Evolutionary conservation across 2,113 vertebrate species (phyloP).

Genomic region (Solenodon paradoxus): DNA sequence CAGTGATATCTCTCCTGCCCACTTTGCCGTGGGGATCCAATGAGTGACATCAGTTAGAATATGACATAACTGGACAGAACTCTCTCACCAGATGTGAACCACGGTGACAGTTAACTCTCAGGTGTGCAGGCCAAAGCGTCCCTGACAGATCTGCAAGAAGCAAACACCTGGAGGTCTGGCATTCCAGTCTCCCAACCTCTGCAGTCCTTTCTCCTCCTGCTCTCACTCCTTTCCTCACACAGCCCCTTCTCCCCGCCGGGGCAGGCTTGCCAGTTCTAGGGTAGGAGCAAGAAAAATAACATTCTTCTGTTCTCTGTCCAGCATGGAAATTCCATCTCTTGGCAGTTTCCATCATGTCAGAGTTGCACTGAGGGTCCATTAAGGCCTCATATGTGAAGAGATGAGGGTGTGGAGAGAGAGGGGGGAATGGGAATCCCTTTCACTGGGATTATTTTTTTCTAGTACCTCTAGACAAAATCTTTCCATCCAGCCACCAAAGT

Average conservation of each 20-base stretch:
- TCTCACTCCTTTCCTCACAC: not conserved
- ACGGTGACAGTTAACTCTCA: not conserved
- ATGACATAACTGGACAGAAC: not conserved
- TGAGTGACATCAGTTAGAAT: not conserved
- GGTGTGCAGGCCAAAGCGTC: not conserved
- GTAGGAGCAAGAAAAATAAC: constrained; percentile 45
- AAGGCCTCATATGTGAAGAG: constrained; percentile 3
- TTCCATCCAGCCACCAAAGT: constrained; percentile 68
- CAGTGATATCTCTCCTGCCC: not conserved
- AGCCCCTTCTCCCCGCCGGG: not conserved
- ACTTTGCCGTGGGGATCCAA: not conserved
- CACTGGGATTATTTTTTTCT: constrained; percentile 45
- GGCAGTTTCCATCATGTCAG: constrained; percentile 47
- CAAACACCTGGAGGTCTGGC: constrained; percentile 45
- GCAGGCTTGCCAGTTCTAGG: not conserved
- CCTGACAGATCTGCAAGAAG: not conserved
- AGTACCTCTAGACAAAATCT: constrained; percentile 45
- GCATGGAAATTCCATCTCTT: constrained; percentile 57
- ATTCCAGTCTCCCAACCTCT: not conserved
- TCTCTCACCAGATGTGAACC: constrained; percentile 49
- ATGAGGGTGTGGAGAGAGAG: constrained; percentile 13
- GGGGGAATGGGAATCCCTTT: constrained; percentile 63
- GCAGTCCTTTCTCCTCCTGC: not conserved
- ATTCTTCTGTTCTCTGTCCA: constrained; percentile 55
- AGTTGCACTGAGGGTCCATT: constrained; percentile 16